Conservation (phyloP, 2,888 invertebrate species). For the Pelosia muscerda region DNA sequence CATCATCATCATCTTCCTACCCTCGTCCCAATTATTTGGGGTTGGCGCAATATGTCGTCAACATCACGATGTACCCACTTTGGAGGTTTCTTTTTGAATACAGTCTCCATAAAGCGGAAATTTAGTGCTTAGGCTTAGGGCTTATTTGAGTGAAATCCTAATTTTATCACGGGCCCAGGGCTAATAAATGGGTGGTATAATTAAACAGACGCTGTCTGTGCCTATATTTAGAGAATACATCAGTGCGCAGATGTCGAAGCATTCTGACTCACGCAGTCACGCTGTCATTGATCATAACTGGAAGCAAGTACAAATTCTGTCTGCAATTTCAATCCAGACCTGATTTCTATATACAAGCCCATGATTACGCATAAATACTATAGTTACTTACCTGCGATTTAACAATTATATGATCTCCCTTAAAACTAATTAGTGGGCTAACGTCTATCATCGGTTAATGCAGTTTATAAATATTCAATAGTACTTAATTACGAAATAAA, state of each 20-base stretch:
- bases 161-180: slow-evolving; percentile 40
- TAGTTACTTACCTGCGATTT: background rate
- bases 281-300: slow-evolving; percentile 54
- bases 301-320: slow-evolving; percentile 30
- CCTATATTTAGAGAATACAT: slow-evolving; percentile 70
- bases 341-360: slow-evolving; percentile 4
- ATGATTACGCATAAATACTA: background rate
- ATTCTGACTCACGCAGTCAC: slow-evolving; percentile 64
- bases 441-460: background rate
- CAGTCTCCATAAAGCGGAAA: slow-evolving; percentile 30
- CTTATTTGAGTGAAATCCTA: slow-evolving; percentile 35
- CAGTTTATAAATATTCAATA: slow-evolving; percentile 1
- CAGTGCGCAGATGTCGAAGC: slow-evolving; percentile 62
- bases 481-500: background rate
- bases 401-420: background rate
- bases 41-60: too few species aligned
- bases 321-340: slow-evolving; percentile 20
- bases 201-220: slow-evolving; percentile 60
- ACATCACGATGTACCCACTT: too few species aligned
- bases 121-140: slow-evolving; percentile 24
- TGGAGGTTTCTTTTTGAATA: background rate
- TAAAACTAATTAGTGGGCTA: background rate
- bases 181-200: slow-evolving; percentile 50
- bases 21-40: too few species aligned
- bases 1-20: too few species aligned